Base-by-base conservation (phyloP, 2,888 invertebrate genomes). In the Anarsia innoxiella region DNA sequence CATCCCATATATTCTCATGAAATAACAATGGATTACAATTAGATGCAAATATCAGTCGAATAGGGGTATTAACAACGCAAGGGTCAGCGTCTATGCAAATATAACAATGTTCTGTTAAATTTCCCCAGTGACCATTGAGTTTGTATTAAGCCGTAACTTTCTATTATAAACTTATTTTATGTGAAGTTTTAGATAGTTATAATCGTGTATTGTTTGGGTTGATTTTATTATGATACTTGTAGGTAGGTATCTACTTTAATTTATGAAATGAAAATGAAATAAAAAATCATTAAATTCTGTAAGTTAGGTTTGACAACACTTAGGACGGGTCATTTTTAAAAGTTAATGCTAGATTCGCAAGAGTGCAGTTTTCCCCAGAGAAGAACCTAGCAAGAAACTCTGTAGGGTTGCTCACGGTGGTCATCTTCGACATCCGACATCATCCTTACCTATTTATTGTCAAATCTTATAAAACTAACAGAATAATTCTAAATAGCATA, bases 1-100 rank as follows among this genome's bases (percentile, higher is more conserved):
- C n/a, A n/a, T n/a, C n/a, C n/a, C n/a, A n/a, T n/a, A n/a, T n/a
- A 66, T 78, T 80, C 79, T 77, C 76, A 80, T 73, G 72, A 59
- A 53, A 61, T 58, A 56, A 77, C 75, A 79, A 82, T 76, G 66
- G 68, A 63, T 69, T 60, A 73, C 71, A 78, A 78, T 77, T 75
- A 79, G 66, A 80, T 80, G 82, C 75, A 80, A 80, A 82, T 79
- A 76, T 70, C 56, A 71, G 71, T 69, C 65, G 61, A 61, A 71
- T 59, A 49, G 67, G 59, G 57, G 49, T 50, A 65, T 70, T 71
- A 75, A 71, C 62, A 52, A 59, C 51, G 46, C 54, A 51, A 58
- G 76, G 79, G 79, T 79, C 77, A 78, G 66, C 64, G 45, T 53
- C 61, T 66, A 72, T 68, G 71, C 71, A 76, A 74, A 76, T 73